Evolutionary conservation across 1,140 invertebrate genomes (phyloP).

Genomic region (Drosophila carrolli): DNA sequence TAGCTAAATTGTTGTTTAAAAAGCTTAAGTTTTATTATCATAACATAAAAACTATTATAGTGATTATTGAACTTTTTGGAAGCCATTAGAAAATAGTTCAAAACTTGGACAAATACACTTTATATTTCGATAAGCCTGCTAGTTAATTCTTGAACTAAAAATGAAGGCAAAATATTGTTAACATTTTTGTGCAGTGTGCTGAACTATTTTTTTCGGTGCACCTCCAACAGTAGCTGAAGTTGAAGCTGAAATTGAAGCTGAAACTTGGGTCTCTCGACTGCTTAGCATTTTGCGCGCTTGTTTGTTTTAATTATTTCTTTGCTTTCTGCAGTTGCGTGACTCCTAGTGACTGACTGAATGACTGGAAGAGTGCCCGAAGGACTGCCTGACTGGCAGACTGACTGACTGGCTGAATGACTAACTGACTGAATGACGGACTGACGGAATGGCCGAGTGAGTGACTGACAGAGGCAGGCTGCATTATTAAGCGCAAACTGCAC

Average conservation of each 20-base stretch:
- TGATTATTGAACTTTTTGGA: too few species aligned
- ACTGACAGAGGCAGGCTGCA: slow-evolving; percentile 64
- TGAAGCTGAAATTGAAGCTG: slow-evolving; percentile 29
- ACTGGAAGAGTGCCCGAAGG: too few species aligned
- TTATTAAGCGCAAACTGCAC: slow-evolving; percentile 81
- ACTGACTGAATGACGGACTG: slow-evolving; percentile 24
- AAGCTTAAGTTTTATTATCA: too few species aligned
- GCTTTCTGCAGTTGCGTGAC: slow-evolving; percentile 78
- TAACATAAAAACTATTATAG: too few species aligned
- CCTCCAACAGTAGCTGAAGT: slow-evolving; percentile 14
- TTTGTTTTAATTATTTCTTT: slow-evolving; percentile 84
- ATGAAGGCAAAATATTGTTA: too few species aligned
- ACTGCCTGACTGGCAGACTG: slow-evolving; percentile 4
- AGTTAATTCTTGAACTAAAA: too few species aligned
- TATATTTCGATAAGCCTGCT: too few species aligned
- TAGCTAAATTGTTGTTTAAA: too few species aligned
- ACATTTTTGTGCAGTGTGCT: too few species aligned
- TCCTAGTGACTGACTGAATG: slow-evolving; percentile 51
- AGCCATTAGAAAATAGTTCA: too few species aligned
- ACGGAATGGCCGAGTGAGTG: slow-evolving; percentile 26
- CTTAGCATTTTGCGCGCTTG: slow-evolving; percentile 81
- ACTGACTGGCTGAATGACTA: slow-evolving; percentile 27
- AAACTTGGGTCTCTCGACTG: slow-evolving; percentile 46
- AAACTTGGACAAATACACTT: too few species aligned
- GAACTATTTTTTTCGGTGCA: slow-evolving; percentile 9